phyloP scores from a whole-genome alignment of 2,797 vertebrate species.

The Australoheros facetus region DNA sequence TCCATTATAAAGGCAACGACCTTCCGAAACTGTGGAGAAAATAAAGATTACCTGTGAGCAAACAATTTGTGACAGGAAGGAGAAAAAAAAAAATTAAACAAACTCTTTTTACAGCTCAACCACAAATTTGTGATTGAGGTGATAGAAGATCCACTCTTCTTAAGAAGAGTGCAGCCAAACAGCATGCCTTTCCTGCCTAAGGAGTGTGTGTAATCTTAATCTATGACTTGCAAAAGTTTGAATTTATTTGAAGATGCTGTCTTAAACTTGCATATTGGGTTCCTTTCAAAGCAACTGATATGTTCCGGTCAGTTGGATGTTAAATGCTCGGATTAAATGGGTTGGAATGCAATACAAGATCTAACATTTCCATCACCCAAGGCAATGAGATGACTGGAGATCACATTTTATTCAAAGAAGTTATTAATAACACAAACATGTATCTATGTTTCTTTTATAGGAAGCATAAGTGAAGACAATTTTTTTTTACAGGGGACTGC shows the following conservation, averaged over 20 bases:
- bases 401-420: background rate
- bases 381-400: background rate
- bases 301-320: background rate
- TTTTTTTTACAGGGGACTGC: background rate
- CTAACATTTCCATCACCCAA: background rate
- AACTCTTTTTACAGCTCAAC: background rate
- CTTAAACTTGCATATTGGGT: background rate
- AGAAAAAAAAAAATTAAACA: background rate
- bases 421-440: background rate
- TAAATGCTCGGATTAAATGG: background rate
- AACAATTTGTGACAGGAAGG: background rate
- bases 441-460: background rate
- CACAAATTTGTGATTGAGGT: background rate
- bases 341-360: background rate
- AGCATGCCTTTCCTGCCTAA: background rate
- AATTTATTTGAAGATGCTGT: background rate
- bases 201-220: background rate
- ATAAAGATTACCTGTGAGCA: background rate
- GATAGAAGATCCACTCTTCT: no score
- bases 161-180: background rate
- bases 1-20: background rate
- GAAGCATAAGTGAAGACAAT: background rate
- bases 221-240: background rate
- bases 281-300: background rate
- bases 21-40: background rate